Evolutionary conservation across 2,113 vertebrate species (phyloP), one percentile per base, ranked within the genome.

Genomic region (Aptenodytes forsteri): DNA sequence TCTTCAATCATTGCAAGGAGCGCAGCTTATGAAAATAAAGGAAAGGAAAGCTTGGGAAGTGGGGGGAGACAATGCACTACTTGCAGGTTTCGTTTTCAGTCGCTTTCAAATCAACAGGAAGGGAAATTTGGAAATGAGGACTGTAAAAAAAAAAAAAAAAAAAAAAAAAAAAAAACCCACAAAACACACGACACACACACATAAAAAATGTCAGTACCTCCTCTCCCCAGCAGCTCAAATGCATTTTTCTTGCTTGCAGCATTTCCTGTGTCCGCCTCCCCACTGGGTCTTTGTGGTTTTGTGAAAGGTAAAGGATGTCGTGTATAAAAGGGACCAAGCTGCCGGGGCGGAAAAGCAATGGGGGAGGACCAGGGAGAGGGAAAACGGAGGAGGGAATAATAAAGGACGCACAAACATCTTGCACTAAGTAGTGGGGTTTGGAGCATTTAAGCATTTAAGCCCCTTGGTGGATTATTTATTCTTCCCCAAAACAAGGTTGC

Each of bases 241-340:
- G 54, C 46, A 72, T 79, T 95, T 94, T 78, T 13, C 46, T 76
- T n/a, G 27, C 55, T 89, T 47, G 52, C n/a, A 91, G 44, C 50
- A 71, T 95, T 96, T 94, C 87, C 94, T 81, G 70, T 75, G 83
- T 91, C 93, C 1, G 14, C 64, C 70, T 93, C 59, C 96, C 96
- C 83, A 72, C 77, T 1, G 59, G 81, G 94, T 75, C 92, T 97
- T 97, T 76, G 70, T 95, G 77, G 54, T 13, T 47, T 72, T 44
- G 40, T 97, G 94, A 97, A 97, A 96, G 61, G 61, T 76, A 64
- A 94, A 96, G 93, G 93, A 96, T 93, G 95, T 59, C 50, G 34
- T 70, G 47, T 20, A 93, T 46, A 95, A 97, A 95, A 89, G 75
- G 7, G 44, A 76, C 46, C 27, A n/a, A 75, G 25, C 17, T 79